Conservation (phyloP, 2,113 vertebrate species). For the Crotalus horridus region DNA sequence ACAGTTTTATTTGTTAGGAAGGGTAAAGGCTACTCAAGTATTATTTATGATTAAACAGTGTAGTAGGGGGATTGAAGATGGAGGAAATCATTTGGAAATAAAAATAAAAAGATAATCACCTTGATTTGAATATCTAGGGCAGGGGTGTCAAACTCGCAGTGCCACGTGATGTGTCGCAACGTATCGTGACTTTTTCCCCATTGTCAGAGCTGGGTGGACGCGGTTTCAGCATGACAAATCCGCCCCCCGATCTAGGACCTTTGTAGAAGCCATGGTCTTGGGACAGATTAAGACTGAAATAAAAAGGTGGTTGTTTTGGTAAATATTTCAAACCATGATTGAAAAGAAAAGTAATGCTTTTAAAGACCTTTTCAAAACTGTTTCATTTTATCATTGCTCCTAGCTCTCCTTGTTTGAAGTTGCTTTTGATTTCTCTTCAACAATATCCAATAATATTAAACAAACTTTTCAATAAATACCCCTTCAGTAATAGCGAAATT, state of each 20-base stretch:
- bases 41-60: not conserved
- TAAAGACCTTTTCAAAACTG: not conserved
- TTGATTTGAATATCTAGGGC: not conserved
- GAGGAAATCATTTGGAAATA: accelerated
- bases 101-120: not conserved
- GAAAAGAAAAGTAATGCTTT: not conserved
- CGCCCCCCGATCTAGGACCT: not conserved
- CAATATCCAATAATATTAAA: not conserved
- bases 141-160: too few species aligned
- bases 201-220: too few species aligned
- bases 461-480: not conserved
- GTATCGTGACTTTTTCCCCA: too few species aligned
- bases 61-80: not conserved
- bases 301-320: not conserved
- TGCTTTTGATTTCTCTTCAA: not conserved
- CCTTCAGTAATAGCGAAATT: not conserved
- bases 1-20: conserved; percentile 33
- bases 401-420: not conserved
- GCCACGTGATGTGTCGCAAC: too few species aligned
- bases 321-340: not conserved
- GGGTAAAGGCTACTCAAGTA: not conserved
- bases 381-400: not conserved
- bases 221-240: too few species aligned
- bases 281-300: not conserved
- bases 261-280: not conserved